Conservation (phyloP, 2,888 invertebrate species). For the Oligia strigilis region DNA sequence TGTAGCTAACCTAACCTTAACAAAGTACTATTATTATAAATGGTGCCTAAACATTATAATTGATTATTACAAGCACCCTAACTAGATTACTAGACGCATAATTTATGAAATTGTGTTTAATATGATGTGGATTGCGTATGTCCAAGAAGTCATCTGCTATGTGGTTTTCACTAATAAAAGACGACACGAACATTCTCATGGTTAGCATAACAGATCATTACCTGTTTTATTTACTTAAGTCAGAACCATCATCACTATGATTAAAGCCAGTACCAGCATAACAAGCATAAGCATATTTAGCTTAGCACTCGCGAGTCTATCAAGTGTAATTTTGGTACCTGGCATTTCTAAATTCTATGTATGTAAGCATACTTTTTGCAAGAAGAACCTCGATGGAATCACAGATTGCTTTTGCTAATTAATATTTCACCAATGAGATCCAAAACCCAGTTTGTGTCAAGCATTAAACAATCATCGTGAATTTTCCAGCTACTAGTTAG, state of each 20-base stretch:
- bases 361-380: neutral
- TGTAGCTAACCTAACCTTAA: neutral
- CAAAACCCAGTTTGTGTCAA: neutral
- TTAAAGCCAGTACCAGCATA: neutral
- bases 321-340: neutral
- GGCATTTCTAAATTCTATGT: neutral
- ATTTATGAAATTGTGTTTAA: constrained; percentile 11
- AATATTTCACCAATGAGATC: neutral
- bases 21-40: neutral
- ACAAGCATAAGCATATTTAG: neutral
- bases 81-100: neutral
- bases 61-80: neutral
- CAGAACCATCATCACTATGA: neutral
- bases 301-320: neutral
- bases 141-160: neutral
- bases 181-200: neutral
- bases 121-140: neutral
- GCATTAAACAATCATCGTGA: neutral
- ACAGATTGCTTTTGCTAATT: neutral
- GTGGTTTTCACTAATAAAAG: neutral
- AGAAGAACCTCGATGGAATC: neutral
- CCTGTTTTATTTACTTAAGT: neutral
- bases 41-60: neutral
- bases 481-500: neutral
- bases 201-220: neutral